Conservation (phyloP, 2,888 invertebrate species). For the Pheosia gnoma region DNA sequence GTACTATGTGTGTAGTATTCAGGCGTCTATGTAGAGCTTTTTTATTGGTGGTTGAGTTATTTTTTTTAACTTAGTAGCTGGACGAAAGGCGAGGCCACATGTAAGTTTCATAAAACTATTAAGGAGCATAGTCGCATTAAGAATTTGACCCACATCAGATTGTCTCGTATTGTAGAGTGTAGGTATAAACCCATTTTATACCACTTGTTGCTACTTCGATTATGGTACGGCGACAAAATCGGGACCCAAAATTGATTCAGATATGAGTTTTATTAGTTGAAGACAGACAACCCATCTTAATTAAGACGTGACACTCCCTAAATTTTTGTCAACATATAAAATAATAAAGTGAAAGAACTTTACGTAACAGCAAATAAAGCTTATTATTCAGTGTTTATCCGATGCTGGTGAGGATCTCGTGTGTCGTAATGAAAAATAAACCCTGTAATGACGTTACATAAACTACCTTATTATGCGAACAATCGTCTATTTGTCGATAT, state of each 20-base stretch:
- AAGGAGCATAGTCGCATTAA: too few species aligned
- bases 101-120: too few species aligned
- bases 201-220: background rate
- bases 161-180: background rate
- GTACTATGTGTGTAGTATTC: too few species aligned
- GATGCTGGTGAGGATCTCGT: conserved; percentile 7
- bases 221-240: background rate
- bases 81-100: too few species aligned
- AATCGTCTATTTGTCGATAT: conserved; percentile 24
- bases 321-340: background rate
- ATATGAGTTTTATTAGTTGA: background rate
- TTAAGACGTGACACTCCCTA: background rate
- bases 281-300: too few species aligned
- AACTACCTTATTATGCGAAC: conserved; percentile 38
- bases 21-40: too few species aligned
- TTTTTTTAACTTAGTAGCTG: too few species aligned
- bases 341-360: background rate
- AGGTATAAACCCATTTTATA: background rate
- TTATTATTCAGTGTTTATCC: background rate
- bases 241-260: background rate
- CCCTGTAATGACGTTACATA: conserved; percentile 32
- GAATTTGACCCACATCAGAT: background rate
- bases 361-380: background rate
- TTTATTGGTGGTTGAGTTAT: too few species aligned
- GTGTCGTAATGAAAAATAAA: conserved; percentile 20